Conservation (phyloP, 2,797 vertebrate species). For the Fundulus diaphanus region DNA sequence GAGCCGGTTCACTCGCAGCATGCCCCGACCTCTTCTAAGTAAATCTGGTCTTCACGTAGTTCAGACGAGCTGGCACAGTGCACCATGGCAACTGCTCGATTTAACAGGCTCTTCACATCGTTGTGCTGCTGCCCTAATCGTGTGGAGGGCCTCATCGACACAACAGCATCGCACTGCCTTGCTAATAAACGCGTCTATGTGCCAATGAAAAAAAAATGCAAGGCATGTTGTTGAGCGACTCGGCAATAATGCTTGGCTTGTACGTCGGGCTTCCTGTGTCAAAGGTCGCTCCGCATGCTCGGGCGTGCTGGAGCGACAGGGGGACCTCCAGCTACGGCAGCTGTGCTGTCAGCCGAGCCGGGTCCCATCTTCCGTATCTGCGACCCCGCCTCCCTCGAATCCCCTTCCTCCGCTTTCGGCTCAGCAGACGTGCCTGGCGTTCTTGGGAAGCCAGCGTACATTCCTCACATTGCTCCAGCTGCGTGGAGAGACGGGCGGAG, state of each 20-base stretch:
- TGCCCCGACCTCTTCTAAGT: constrained; percentile 68
- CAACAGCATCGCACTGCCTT: constrained; percentile 3
- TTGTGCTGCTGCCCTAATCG: constrained; percentile 39
- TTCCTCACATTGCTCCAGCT: constrained; percentile 73
- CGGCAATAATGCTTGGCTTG: constrained; percentile 35
- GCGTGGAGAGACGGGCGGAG: constrained; percentile 35
- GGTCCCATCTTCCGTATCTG: constrained; percentile 48
- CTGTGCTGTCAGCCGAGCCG: constrained; percentile 71
- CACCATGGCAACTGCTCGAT: constrained; percentile 37
- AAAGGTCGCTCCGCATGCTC: constrained; percentile 43
- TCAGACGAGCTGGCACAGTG: constrained; percentile 28
- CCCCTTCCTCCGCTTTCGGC: constrained; percentile 47
- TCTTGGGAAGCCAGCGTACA: constrained; percentile 76
- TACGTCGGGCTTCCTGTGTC: constrained; percentile 63
- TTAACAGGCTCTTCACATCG: constrained; percentile 34
- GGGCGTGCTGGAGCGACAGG: constrained; percentile 50
- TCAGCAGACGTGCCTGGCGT: constrained; percentile 73
- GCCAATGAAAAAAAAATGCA: constrained; percentile 7
- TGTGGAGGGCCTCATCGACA: constrained; percentile 31
- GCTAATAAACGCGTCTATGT: constrained; percentile 20
- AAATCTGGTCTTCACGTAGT: constrained; percentile 54
- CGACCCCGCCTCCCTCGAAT: background rate
- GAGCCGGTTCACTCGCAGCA: constrained; percentile 50
- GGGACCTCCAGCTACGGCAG: constrained; percentile 68
- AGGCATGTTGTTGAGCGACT: constrained; percentile 20